Evolutionary conservation across 30 jellyfish, hydroid and myxozoan species (phyloP).

Genomic region (Chrysaora quinquecirrha): DNA sequence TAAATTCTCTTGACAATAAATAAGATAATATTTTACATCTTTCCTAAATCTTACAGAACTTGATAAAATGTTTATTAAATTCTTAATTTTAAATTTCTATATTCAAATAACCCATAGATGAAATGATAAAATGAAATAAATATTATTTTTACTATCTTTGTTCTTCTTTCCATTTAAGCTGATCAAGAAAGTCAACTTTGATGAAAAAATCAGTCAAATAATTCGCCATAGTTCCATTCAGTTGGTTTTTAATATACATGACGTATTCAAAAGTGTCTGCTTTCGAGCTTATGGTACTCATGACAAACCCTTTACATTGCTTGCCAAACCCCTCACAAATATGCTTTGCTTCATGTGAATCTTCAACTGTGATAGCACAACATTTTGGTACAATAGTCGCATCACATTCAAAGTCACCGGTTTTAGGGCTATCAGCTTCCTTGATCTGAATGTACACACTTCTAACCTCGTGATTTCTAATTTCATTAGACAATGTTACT

Average conservation of each 20-base stretch:
- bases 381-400: constrained; percentile 73
- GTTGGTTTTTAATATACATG: constrained; percentile 65
- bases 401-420: constrained; percentile 82
- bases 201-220: constrained; percentile 77
- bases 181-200: constrained; percentile 61
- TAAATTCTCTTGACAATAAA: background rate
- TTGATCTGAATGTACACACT: constrained; percentile 77
- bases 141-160: constrained; percentile 27
- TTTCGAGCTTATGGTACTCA: constrained; percentile 66
- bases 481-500: constrained; percentile 38
- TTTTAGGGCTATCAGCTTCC: constrained; percentile 83
- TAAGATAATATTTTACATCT: no score
- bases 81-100: no score
- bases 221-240: constrained; percentile 68
- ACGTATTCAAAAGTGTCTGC: constrained; percentile 57
- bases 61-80: background rate
- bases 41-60: no score
- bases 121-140: no score
- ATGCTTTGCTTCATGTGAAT: constrained; percentile 70
- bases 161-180: constrained; percentile 65
- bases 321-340: constrained; percentile 79
- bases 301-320: constrained; percentile 81
- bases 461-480: constrained; percentile 45
- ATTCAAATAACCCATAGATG: no score
- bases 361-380: constrained; percentile 80